Evolutionary conservation across 2,888 invertebrate genomes (phyloP), one percentile per base, ranked within the genome.

Genomic region (Eucriotettix oculatus): DNA sequence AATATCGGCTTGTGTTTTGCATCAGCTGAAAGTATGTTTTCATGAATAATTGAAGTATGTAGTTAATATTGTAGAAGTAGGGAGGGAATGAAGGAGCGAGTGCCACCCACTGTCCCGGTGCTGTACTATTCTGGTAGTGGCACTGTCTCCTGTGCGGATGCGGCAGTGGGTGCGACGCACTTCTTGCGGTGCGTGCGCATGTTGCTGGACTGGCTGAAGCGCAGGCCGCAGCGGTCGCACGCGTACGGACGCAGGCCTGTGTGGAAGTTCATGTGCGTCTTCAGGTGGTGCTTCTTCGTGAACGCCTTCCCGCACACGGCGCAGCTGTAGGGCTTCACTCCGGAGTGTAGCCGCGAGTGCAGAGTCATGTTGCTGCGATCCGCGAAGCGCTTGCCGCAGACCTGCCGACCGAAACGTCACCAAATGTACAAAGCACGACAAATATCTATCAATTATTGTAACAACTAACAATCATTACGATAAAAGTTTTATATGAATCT

Each of bases 181-280:
- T 89, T 90, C 72, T 90, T 89, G 68, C 82, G 81, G 70, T 90
- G 90, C 0, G 90, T 90, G 65, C 90, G 78, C 90, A 90, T 90
- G 69, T 90, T 90, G 66, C 88, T 88, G 56, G 88, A 88, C 72
- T 90, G 90, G 0, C 89, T 88, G 71, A 90, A 90, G 12, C 85
- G 80, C 52, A 89, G 66, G 14, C 83, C 83, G 70, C 90, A 90
- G 66, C 79, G 79, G 29, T 81, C 78, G 68, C 85, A 86, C n/a
- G 79, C 76, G 70, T 90, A 90, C 0, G 90, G 90, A 68, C 90
- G 88, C 58, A 85, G 81, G 0, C 90, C 90, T 0, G 88, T 87
- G 71, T 90, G 90, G 70, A 87, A 89, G 72, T 90, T 89, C 68
- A 90, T 78, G 71, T 90, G 90, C 0, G 89, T 88, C 72, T 89